phyloP scores from a whole-genome alignment of 2,888 invertebrate genomes.

The Troilus luridus region DNA sequence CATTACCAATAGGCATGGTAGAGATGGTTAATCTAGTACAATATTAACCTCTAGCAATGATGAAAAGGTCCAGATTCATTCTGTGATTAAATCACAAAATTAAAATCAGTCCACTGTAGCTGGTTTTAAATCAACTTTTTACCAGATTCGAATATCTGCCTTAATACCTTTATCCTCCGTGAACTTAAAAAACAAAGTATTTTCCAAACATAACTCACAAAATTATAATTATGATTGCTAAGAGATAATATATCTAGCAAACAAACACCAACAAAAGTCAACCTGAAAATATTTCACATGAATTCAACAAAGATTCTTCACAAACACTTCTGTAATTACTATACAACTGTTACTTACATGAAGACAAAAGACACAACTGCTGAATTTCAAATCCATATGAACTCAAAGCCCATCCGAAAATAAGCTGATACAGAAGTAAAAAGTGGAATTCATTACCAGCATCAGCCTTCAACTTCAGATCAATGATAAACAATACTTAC shows the following conservation, averaged over 20 bases:
- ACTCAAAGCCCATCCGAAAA: background rate
- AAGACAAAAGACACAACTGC: background rate
- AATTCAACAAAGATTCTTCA: background rate
- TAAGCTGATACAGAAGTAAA: background rate
- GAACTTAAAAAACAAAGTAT: background rate
- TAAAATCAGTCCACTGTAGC: background rate
- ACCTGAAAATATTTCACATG: background rate
- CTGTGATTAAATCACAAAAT: background rate
- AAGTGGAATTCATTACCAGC: conserved; percentile 30
- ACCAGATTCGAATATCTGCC: background rate
- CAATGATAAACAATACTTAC: conserved; percentile 6
- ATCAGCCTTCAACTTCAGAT: conserved; percentile 40
- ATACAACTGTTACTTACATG: background rate
- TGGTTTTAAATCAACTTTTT: background rate
- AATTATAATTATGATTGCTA: background rate
- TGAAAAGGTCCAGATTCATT: background rate
- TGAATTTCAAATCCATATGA: background rate
- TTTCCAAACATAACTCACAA: background rate
- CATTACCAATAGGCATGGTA: background rate
- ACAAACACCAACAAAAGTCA: background rate
- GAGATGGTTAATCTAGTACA: background rate
- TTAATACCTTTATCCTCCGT: background rate
- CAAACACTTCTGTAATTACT: background rate
- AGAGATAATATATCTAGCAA: background rate
- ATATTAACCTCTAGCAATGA: background rate